These are phyloP conservation scores for Salvelinus namaycush DNA, from an alignment of 2,113 vertebrate genomes.

Conservation along the genomic window DNA sequence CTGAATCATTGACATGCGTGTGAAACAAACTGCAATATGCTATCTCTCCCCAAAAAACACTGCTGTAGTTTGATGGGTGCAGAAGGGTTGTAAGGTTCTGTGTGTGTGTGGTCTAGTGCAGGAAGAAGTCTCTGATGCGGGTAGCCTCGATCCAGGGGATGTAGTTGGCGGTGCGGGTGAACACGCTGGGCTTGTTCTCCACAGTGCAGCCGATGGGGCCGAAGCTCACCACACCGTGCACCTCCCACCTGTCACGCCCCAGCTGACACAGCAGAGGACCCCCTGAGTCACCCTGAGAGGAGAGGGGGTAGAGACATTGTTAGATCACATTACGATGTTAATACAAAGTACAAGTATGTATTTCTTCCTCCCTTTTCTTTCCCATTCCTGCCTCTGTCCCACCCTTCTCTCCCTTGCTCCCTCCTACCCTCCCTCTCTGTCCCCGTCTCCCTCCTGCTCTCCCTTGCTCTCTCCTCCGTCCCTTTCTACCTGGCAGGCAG, in stretches of 20 bases:
- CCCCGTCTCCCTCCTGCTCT: no score
- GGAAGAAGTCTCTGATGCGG: constrained; percentile 82
- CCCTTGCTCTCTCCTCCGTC: no score
- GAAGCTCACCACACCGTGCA: constrained; percentile 86
- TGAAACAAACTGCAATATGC: no score
- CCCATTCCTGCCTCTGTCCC: no score
- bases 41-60: no score
- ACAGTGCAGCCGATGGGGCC: constrained; percentile 83
- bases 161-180: constrained; percentile 79
- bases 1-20: neutral
- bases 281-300: constrained; percentile 78
- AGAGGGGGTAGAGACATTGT: neutral
- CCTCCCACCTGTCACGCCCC: constrained; percentile 79
- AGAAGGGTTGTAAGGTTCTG: no score
- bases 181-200: constrained; percentile 85
- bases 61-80: neutral
- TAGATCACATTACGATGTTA: no score
- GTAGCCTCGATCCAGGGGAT: constrained; percentile 85
- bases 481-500: constrained; percentile 74
- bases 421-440: neutral
- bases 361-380: no score
- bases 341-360: no score
- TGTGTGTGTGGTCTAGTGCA: constrained; percentile 61
- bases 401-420: no score
- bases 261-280: constrained; percentile 80